Conservation (phyloP, 2,113 vertebrate species). For the Budorcas taxicolor region DNA sequence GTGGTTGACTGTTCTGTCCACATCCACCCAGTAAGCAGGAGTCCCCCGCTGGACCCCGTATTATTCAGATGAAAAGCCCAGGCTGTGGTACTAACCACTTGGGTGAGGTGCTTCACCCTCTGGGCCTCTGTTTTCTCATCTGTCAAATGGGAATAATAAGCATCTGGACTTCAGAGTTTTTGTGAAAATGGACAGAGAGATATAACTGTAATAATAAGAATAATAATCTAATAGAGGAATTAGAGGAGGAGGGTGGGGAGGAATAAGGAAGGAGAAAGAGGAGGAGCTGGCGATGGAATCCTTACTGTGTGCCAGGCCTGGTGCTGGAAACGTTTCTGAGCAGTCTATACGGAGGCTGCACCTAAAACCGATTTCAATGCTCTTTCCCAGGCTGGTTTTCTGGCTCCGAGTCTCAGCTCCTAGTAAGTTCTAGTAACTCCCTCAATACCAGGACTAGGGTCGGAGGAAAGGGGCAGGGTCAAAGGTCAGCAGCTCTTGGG, state of each 20-base stretch:
- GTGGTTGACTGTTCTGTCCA: background rate
- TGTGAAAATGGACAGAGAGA: background rate
- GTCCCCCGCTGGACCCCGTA: no score
- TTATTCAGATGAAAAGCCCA: background rate
- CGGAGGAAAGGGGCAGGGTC: background rate
- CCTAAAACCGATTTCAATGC: fast-evolving
- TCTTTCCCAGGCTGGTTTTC: background rate
- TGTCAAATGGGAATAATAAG: background rate
- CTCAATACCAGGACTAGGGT: background rate
- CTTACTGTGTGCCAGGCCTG: background rate
- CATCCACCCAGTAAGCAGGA: background rate
- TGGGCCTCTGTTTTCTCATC: background rate
- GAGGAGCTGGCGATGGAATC: no score
- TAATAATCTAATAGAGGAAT: background rate
- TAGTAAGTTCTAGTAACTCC: background rate
- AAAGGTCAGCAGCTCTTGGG: background rate
- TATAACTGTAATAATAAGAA: background rate
- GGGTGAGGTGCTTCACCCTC: background rate
- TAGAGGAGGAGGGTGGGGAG: no score
- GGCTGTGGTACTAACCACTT: background rate
- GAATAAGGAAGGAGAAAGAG: background rate
- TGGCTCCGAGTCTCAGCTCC: background rate
- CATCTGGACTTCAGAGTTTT: background rate
- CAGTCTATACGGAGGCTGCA: no score
- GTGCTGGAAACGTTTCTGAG: background rate